Percentiles rank a stretch among this genome's conserved stretches.
Conservation (phyloP, 2,797 vertebrate species). For the Manis pentadactyla region DNA sequence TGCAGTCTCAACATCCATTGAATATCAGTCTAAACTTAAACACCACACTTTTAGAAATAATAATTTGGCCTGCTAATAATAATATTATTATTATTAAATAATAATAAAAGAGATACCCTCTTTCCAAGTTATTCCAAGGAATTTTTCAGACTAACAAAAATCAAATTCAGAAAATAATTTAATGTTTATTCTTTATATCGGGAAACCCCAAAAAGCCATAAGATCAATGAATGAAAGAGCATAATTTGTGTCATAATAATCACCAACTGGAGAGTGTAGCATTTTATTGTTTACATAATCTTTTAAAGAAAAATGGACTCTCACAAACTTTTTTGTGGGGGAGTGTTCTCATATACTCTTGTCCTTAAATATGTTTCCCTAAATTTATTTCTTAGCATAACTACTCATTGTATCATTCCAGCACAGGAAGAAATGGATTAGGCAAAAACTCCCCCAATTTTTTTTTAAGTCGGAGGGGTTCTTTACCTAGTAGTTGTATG, state of each 20-base stretch:
- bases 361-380: background rate
- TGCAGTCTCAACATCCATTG: background rate
- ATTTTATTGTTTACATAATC: background rate
- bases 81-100: too few relatives aligned
- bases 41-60: background rate
- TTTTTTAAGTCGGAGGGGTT: background rate
- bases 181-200: background rate
- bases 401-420: background rate
- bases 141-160: constrained; percentile 41
- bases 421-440: background rate
- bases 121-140: background rate
- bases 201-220: background rate
- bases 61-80: background rate
- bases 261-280: background rate
- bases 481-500: background rate
- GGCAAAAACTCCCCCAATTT: background rate
- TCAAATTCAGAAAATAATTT: constrained; percentile 35
- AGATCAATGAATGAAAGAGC: constrained; percentile 12
- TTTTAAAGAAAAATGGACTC: background rate
- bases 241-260: background rate
- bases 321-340: background rate
- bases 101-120: background rate
- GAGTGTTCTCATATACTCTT: background rate
- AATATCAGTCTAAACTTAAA: background rate
- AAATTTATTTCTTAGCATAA: background rate